phyloP scores from a whole-genome alignment of 2,797 vertebrate species.

The Amniataba percoides region DNA sequence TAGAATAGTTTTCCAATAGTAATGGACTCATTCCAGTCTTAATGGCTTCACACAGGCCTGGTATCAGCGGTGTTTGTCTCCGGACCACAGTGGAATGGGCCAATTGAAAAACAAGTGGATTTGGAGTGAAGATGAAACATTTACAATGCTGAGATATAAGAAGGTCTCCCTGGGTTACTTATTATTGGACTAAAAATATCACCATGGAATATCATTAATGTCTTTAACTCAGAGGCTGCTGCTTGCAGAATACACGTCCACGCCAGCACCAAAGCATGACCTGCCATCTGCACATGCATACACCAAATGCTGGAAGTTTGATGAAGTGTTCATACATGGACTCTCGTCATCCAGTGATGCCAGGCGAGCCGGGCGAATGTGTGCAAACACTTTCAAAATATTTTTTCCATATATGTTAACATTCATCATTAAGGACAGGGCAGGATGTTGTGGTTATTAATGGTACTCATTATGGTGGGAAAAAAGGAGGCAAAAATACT shows the following conservation, averaged over 20 bases:
- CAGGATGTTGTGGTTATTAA: conserved; percentile 2
- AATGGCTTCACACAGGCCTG: conserved; percentile 27
- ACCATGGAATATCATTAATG: conserved; percentile 15
- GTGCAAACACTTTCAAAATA: background rate
- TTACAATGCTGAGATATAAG: conserved; percentile 20
- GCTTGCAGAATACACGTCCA: conserved; percentile 3
- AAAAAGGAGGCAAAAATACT: background rate
- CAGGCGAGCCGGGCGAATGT: background rate
- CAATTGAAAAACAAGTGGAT: conserved; percentile 28
- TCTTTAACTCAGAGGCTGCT: conserved; percentile 9
- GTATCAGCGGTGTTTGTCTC: conserved; percentile 39
- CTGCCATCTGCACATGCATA: conserved; percentile 22
- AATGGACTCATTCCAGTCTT: conserved; percentile 19
- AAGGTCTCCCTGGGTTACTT: conserved; percentile 15
- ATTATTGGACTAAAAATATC: conserved; percentile 34
- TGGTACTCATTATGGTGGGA: background rate
- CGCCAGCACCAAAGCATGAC: background rate
- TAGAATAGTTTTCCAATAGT: conserved; percentile 60
- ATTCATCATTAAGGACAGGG: background rate
- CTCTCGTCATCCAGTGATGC: background rate
- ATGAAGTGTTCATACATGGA: background rate
- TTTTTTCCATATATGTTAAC: background rate
- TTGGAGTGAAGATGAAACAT: conserved; percentile 36
- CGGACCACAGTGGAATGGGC: conserved; percentile 12
- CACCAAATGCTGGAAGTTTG: conserved; percentile 6